Evolutionary conservation across 2,888 invertebrate species (phyloP).

Genomic region (Drosophila nigricruria): DNA sequence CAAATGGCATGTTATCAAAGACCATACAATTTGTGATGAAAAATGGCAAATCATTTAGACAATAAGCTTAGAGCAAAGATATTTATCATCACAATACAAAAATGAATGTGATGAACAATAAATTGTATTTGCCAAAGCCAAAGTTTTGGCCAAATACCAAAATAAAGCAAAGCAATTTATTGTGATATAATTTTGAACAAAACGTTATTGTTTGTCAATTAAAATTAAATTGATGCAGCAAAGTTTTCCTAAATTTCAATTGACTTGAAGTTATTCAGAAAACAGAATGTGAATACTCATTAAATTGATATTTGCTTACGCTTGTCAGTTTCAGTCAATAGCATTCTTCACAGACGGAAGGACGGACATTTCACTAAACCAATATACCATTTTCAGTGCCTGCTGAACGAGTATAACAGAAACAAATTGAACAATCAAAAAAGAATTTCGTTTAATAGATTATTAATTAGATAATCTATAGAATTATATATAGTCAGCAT

Average conservation of each 20-base stretch:
- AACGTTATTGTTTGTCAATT: background rate
- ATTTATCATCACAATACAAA: constrained; percentile 9
- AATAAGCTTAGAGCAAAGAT: background rate
- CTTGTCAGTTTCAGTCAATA: too few species aligned
- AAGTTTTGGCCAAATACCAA: background rate
- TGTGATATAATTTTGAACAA: background rate
- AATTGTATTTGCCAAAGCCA: constrained; percentile 7
- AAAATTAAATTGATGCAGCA: background rate
- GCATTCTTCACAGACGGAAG: too few species aligned
- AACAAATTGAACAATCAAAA: too few species aligned
- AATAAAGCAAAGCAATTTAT: background rate
- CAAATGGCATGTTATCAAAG: constrained; percentile 9
- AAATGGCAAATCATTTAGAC: background rate
- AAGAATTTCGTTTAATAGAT: too few species aligned
- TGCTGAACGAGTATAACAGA: too few species aligned
- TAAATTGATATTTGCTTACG: too few species aligned
- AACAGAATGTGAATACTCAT: background rate
- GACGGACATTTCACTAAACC: too few species aligned
- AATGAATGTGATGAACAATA: constrained; percentile 2
- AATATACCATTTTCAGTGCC: too few species aligned
- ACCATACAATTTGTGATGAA: background rate
- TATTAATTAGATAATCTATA: too few species aligned
- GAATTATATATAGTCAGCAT: too few species aligned
- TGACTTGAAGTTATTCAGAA: background rate
- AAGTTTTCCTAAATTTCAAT: background rate